Evolutionary conservation across 2,113 vertebrate species (phyloP).

Genomic region (Tyto alba): DNA sequence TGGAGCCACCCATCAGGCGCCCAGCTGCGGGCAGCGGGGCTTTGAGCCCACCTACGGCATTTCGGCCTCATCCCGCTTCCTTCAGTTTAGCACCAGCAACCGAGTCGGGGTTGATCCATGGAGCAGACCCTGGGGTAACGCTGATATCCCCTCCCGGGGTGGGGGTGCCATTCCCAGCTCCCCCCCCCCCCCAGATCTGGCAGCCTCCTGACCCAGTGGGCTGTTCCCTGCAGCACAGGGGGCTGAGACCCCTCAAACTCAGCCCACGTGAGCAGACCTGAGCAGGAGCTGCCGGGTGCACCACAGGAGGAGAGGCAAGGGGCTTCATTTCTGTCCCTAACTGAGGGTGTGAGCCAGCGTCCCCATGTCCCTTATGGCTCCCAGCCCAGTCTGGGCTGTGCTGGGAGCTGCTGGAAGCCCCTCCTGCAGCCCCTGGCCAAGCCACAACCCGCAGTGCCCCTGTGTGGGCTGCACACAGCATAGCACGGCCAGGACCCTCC

Average conservation of each 20-base stretch:
- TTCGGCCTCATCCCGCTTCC: background rate
- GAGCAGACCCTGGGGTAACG: background rate
- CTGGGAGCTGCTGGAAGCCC: background rate
- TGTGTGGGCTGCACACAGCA: conserved; percentile 29
- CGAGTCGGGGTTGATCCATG: rapidly evolving
- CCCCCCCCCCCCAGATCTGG: background rate
- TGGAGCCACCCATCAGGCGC: rapidly evolving
- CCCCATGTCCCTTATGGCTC: rapidly evolving
- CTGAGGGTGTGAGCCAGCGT: rapidly evolving
- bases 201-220: background rate
- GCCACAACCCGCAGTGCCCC: conserved; percentile 43
- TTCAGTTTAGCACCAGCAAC: background rate
- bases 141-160: rapidly evolving
- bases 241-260: background rate
- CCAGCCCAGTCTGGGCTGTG: background rate
- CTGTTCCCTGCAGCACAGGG: background rate
- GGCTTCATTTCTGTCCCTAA: background rate
- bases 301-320: background rate
- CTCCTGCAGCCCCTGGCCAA: background rate
- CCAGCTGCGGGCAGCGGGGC: rapidly evolving
- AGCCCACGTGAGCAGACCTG: rapidly evolving
- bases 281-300: rapidly evolving
- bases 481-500: background rate
- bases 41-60: background rate
- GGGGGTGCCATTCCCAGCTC: rapidly evolving